Base-by-base conservation (phyloP, 1,140 invertebrate species). In the Andricus grossulariae region DNA sequence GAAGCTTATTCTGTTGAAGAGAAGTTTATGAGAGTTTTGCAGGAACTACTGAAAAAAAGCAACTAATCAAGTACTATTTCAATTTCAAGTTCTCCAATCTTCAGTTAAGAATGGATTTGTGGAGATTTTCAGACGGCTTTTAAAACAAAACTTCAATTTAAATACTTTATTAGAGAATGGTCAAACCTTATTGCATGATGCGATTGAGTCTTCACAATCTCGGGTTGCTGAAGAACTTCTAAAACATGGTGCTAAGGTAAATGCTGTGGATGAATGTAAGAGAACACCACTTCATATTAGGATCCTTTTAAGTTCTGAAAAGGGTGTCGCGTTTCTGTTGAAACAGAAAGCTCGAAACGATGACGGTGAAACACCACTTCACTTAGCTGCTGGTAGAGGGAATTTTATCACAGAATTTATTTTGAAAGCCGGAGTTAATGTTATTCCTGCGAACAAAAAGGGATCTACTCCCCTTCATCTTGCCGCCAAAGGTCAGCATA, bases 81-180 rank as follows among this genome's bases (percentile, higher is more conserved):
- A 66, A 66, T 66, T 39, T 66, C 57, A 39, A 66, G 16, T 66
- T 66, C n/a, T 83, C 25, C 50, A 79, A 57, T 18, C 52, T 16
- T 77, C 79, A 52, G 72, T 75, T 10, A 2, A 39, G 18, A 60
- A 75, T 52, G 73, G 75, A 15, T 52, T 75, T 55, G n/a, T 54
- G 8, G 50, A 74, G 51, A 75, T 75, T 55, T 55, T 80, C 15
- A 52, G 72, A 21, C 50, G 71, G 66, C 57, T 85, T 51, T 54
- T 84, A 15, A 21, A 81, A 50, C 57, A 78, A 81, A 25, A 77
- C 19, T 18, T 45, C 1, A 50, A 74, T 25, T 25, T 74, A 1
- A 71, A 78, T 32, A 32, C 25, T 50, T 19, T 49, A 6, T 18
- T 19, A 13, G 39, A 74, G 13, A 25, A 74, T 95, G 95, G 21